Base-by-base conservation (phyloP, 1,140 invertebrate species). In the Chlorops oryzae region DNA sequence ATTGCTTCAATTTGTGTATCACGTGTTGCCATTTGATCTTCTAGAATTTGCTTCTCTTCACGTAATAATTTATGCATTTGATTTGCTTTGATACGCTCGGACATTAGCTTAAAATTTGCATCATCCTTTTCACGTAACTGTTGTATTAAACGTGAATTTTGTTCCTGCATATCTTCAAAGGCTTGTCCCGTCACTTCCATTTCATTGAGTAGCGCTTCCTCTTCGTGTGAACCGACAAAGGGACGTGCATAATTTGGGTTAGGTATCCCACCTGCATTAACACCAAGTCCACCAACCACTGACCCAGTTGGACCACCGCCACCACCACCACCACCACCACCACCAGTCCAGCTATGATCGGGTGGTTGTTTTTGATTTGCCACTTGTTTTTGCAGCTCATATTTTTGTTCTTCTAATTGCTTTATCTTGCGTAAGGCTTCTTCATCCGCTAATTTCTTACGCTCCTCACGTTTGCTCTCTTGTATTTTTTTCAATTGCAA, bases 121-220 rank as follows among this genome's bases (percentile, higher is more conserved):
- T 99, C 96, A 72, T 99, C 96, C 65, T 98, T 99, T 70, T 99
- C 96, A 3, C 92, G 76, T 15, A 99, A 74, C 72, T 98, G 95
- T 62, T 98, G 93, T 43, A 99, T 90, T 10, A 99, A 78, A 23
- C 96, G 76, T 0, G 91, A 92, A 76, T 99, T 99, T 73, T 98
- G 94, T 66, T 98, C 95, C 74, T 98, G 95, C 93, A 98, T 97
- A 65, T 98, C 95, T 75, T 99, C 96, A 71, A 97, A 98, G 0
- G 96, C 96, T 74, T 97, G 94, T 0, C 96, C 96, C 0, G 95
- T 99, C 1, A 98, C 93, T 73, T 99, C 97, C 91, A 99, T 97
- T 74, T 99, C 97, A 67, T 94, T 97, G 3, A 98, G 75, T 44
- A 99, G 75, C 2, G 94, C 93, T 71, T 98, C 96, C 74, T 99